Evolutionary conservation across 2,888 invertebrate species (phyloP).

Genomic region (Megastigmus dorsalis): DNA sequence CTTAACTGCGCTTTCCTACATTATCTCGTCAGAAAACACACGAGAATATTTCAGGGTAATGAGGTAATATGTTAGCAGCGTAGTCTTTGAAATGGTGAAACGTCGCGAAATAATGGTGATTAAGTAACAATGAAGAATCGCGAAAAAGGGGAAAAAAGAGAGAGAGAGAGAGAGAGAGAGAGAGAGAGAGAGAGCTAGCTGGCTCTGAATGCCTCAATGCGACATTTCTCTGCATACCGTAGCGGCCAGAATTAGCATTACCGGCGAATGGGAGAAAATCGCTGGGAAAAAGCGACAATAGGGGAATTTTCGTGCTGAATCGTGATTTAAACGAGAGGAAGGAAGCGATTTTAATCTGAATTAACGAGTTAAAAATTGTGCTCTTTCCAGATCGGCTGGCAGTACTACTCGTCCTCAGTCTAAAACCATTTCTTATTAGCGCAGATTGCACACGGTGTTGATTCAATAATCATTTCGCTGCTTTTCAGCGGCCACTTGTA

Average conservation of each 20-base stretch:
- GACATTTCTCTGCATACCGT: slow-evolving; percentile 26
- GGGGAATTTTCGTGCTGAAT: slow-evolving; percentile 52
- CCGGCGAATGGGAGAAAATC: slow-evolving; percentile 50
- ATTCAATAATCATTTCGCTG: too few relatives aligned
- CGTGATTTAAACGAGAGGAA: slow-evolving; percentile 51
- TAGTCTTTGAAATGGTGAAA: slow-evolving; percentile 29
- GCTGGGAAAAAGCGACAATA: slow-evolving; percentile 48
- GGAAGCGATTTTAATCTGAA: slow-evolving; percentile 54
- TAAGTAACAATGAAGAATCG: slow-evolving; percentile 52
- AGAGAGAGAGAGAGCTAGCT: slow-evolving; percentile 19
- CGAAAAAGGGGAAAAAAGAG: slow-evolving; percentile 33
- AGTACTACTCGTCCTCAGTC: background rate
- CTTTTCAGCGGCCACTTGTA: too few relatives aligned
- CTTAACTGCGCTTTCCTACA: background rate
- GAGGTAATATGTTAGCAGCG: slow-evolving; percentile 33
- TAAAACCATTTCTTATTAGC: slow-evolving; percentile 33
- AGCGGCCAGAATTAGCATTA: slow-evolving; percentile 53
- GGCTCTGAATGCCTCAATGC: slow-evolving; percentile 31
- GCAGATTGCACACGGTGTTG: slow-evolving; percentile 1
- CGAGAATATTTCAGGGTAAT: slow-evolving; percentile 26
- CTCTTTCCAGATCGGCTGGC: slow-evolving; percentile 14
- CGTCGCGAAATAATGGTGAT: slow-evolving; percentile 49
- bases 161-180: slow-evolving; percentile 26
- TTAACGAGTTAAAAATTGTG: slow-evolving; percentile 54
- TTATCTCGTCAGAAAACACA: slow-evolving; percentile 1